phyloP scores from a whole-genome alignment of 35 echinoderm and acorn worm genomes.

The Ophioderma brevispina region DNA sequence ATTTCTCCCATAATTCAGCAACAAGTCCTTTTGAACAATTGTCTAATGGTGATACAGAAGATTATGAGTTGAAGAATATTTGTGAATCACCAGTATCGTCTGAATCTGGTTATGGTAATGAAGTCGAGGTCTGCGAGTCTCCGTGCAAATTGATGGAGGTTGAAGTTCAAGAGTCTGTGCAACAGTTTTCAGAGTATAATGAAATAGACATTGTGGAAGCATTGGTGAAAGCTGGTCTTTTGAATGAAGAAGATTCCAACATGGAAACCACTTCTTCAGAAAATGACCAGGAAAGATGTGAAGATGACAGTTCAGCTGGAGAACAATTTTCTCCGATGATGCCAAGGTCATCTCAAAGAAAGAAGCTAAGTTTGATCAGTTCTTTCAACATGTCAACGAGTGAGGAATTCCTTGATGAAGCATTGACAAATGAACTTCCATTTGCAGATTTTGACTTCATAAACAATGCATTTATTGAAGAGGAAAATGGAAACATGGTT shows the following conservation, averaged over 20 bases:
- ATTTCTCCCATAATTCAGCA: neutral
- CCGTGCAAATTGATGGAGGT: neutral
- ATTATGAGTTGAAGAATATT: neutral
- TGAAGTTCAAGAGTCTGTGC: neutral
- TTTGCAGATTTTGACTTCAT: neutral
- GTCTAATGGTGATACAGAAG: neutral
- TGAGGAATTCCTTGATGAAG: neutral
- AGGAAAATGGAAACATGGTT: neutral
- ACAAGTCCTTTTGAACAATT: neutral
- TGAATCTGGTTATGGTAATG: neutral
- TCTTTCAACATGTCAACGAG: neutral
- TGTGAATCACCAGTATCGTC: neutral
- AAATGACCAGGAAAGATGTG: neutral
- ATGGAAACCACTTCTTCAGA: neutral
- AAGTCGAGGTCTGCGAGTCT: neutral
- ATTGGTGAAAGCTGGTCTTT: constrained; percentile 61
- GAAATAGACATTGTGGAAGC: constrained; percentile 87
- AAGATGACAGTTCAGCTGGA: neutral
- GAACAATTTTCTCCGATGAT: neutral
- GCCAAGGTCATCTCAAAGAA: constrained; percentile 4
- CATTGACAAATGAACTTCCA: neutral
- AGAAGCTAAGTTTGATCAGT: neutral
- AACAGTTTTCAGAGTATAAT: constrained; percentile 57
- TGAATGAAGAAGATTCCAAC: constrained; percentile 29
- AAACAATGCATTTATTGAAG: neutral